These are phyloP conservation scores for Cossypha heuglini DNA, from an alignment of 2,797 vertebrate species.

Conservation along the genomic window DNA sequence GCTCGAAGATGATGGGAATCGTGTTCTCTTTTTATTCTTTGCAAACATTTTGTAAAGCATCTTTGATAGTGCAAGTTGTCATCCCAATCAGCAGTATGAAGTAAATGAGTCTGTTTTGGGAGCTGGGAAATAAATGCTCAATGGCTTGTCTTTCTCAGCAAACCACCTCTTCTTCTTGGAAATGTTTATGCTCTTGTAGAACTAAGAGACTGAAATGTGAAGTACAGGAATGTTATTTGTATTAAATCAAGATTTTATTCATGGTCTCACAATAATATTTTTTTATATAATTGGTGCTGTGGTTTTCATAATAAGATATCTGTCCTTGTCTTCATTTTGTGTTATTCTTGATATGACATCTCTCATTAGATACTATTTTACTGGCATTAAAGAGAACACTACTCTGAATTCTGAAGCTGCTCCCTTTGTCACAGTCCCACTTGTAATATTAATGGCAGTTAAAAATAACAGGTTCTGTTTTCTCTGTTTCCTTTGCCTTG, in stretches of 20 bases:
- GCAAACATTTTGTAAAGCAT: background rate
- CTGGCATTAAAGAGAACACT: background rate
- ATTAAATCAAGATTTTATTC: background rate
- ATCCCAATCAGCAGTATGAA: background rate
- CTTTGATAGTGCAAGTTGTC: background rate
- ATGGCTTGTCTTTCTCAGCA: background rate
- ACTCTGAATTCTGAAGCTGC: background rate
- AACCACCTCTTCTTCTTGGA: background rate
- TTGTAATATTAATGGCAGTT: conserved; percentile 14
- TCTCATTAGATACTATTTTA: background rate
- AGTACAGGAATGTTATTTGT: background rate
- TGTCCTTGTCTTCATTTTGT: background rate
- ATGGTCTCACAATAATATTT: background rate
- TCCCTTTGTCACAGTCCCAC: background rate
- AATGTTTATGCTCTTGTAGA: background rate
- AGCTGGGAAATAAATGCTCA: background rate
- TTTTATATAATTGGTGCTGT: background rate
- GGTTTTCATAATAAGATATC: background rate
- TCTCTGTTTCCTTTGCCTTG: background rate
- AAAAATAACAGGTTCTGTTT: conserved; percentile 12
- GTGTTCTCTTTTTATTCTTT: background rate
- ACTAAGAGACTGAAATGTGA: background rate
- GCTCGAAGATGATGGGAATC: background rate
- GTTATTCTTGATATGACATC: background rate
- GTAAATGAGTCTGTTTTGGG: background rate